phyloP scores from a whole-genome alignment of 2,113 vertebrate genomes.

The Procavia capensis region DNA sequence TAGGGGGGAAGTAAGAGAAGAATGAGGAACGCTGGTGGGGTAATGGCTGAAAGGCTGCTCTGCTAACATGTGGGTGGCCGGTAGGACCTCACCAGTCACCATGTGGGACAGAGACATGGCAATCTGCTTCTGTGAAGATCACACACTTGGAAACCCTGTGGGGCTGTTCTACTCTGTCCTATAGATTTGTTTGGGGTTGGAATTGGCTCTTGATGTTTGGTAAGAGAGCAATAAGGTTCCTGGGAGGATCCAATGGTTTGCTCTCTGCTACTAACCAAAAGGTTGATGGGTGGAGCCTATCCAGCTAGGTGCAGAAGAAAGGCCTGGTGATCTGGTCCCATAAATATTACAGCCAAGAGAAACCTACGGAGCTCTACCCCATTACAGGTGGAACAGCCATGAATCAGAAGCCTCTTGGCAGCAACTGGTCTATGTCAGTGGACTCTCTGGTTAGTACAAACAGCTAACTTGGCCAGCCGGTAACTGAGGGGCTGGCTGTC shows the following conservation, averaged over 20 bases:
- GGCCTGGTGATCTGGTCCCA: background rate
- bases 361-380: background rate
- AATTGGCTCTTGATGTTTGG: no score
- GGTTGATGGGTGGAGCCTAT: background rate
- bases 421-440: background rate
- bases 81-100: no score
- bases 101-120: no score
- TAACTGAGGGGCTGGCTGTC: background rate
- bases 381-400: background rate
- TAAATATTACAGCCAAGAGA: background rate
- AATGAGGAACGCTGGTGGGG: background rate
- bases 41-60: no score
- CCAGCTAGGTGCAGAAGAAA: background rate
- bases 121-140: no score
- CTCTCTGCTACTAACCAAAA: background rate
- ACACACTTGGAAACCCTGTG: no score
- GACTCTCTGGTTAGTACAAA: background rate
- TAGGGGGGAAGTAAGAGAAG: background rate
- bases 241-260: background rate
- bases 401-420: background rate
- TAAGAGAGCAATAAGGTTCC: background rate
- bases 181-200: no score
- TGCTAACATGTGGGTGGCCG: no score
- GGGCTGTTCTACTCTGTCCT: no score
- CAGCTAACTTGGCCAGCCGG: background rate